These are phyloP conservation scores for Nasonia longicornis DNA, from an alignment of 1,140 invertebrate genomes.

Conservation along the genomic window DNA sequence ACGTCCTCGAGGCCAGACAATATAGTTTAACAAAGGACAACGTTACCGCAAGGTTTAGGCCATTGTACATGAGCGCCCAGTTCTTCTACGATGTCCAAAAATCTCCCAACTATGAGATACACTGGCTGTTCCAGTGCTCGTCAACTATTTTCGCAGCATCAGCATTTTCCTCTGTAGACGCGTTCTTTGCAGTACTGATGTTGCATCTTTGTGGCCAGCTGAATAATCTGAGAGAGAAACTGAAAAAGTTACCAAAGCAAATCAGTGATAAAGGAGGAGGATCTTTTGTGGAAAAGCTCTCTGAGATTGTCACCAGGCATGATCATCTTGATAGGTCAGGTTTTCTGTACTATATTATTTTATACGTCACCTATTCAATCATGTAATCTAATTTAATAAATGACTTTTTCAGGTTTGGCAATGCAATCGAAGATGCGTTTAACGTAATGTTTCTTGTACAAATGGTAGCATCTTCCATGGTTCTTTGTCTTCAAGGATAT, in stretches of 20 bases:
- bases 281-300: not conserved
- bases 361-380: not conserved
- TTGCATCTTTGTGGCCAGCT: slow-evolving; percentile 69
- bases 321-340: slow-evolving; percentile 48
- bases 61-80: slow-evolving; percentile 33
- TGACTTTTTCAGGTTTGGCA: slow-evolving; percentile 57
- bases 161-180: slow-evolving; percentile 67
- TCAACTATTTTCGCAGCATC: slow-evolving; percentile 58
- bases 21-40: not conserved
- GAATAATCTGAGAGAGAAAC: slow-evolving; percentile 16
- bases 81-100: slow-evolving; percentile 63
- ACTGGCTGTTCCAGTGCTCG: slow-evolving; percentile 64
- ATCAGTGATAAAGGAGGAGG: not conserved
- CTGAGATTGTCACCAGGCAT: slow-evolving; percentile 43
- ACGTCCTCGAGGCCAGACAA: not conserved
- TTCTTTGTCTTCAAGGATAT: slow-evolving; percentile 56
- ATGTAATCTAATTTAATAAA: not conserved
- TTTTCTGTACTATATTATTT: not conserved
- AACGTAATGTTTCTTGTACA: slow-evolving; percentile 54
- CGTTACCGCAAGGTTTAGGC: not conserved
- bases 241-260: not conserved
- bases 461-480: slow-evolving; percentile 49
- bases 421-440: slow-evolving; percentile 62
- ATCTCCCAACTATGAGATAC: slow-evolving; percentile 67
- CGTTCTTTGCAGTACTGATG: slow-evolving; percentile 66